These are phyloP conservation scores for Loripinus fragilis DNA, from an alignment of 2,888 invertebrate species.

Conservation along the genomic window DNA sequence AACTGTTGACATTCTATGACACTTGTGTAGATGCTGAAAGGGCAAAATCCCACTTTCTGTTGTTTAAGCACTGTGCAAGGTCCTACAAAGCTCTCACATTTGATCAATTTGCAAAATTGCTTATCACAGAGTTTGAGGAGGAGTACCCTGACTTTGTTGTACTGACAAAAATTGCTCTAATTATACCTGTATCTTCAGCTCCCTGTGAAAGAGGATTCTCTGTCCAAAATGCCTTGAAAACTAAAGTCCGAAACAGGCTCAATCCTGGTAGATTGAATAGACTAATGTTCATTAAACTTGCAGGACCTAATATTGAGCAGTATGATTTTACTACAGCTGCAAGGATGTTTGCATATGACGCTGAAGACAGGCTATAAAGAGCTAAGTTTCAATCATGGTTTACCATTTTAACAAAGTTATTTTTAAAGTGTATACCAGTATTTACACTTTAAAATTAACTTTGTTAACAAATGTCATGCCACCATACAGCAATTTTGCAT, in stretches of 20 bases:
- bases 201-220: constrained; percentile 55
- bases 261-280: no score
- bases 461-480: no score
- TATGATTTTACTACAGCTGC: no score
- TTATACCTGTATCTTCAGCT: constrained; percentile 52
- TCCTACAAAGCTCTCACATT: constrained; percentile 29
- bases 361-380: no score
- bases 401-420: no score
- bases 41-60: constrained; percentile 28
- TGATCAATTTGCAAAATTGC: constrained; percentile 31
- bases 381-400: no score
- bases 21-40: constrained; percentile 27
- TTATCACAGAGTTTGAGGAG: constrained; percentile 31
- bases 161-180: constrained; percentile 37
- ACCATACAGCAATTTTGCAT: no score
- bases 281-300: no score
- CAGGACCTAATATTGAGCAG: no score
- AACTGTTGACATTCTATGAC: constrained; percentile 14
- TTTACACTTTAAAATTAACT: no score
- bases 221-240: constrained; percentile 42
- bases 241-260: constrained; percentile 47
- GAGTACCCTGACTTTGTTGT: constrained; percentile 39
- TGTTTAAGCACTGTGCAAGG: constrained; percentile 35
- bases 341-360: no score
- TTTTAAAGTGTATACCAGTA: no score